Evolutionary conservation across 2,888 invertebrate species (phyloP), one percentile per base, ranked within the genome.

Genomic region (Carcina quercana): DNA sequence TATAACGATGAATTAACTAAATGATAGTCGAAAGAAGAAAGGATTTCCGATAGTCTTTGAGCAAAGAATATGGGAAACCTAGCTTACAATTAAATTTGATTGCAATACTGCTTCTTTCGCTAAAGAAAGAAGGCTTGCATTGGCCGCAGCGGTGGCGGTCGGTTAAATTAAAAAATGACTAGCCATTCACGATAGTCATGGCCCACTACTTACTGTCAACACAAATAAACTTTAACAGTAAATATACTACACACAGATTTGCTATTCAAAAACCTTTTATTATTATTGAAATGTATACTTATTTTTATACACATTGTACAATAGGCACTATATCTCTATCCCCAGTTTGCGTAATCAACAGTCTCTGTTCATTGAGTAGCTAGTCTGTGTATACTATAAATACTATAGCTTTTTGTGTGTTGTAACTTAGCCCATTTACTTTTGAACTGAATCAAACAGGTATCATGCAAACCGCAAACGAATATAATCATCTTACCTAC

Each of bases 31-130:
- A 53, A 47, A 49, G 42, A 57, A 54, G 43, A 44, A 42, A 61
- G 62, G 74, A 63, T 76, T 76, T 69, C 75, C 71, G 53, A 70
- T 67, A 79, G 61, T 82, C 82, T 82, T 61, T 43, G 34, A 38
- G 22, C 35, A 53, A 71, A 80, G 80, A 82, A 51, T 66, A 72
- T 60, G 66, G 74, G 68, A 76, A 78, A 64, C 66, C 61, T 58
- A 54, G 46, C 52, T 59, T 49, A 56, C 56, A 47, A 52, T 53
- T 47, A 45, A 50, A 50, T 50, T 13, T 13, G 32, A 21, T 55
- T 69, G 72, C 78, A 73, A 80, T 40, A 53, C 58, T 33, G 40
- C 70, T 62, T 46, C 70, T 73, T 83, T 80, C 80, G 33, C 28
- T 50, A 20, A 61, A 32, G 75, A 83, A 83, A 73, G 72, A 47